A percentile compares a stretch with the other conserved stretches of the same genome.
Conservation (phyloP, 2,888 invertebrate species). For the Poecilus cupreus region DNA sequence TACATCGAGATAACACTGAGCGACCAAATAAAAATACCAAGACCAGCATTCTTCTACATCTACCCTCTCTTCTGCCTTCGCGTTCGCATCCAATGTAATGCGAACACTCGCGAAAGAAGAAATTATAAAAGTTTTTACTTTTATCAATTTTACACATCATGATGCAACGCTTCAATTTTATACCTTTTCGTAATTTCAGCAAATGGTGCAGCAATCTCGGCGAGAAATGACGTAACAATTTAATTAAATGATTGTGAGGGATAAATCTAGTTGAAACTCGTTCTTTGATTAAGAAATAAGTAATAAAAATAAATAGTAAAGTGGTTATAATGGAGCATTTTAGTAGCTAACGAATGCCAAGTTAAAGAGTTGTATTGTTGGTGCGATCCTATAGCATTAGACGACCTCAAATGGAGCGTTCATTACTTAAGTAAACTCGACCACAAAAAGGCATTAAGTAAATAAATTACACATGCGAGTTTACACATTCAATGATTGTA, state of each 20-base stretch:
- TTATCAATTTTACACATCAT: too few species aligned
- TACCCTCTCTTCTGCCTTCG: background rate
- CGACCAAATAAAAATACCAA: conserved; percentile 20
- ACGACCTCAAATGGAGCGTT: conserved; percentile 7
- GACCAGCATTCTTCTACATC: conserved; percentile 1
- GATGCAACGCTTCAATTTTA: background rate
- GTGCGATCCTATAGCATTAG: background rate
- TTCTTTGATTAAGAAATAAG: conserved; percentile 7
- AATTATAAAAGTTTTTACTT: background rate
- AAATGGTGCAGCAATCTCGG: background rate
- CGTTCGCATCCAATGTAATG: background rate
- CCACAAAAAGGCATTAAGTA: conserved; percentile 4
- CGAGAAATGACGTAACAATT: background rate
- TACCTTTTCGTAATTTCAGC: conserved; percentile 5
- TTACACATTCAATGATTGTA: background rate
- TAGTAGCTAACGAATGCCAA: background rate
- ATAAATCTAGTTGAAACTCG: background rate
- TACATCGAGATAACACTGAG: conserved; percentile 56
- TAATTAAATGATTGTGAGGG: background rate
- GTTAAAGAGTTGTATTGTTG: background rate
- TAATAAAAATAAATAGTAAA: background rate
- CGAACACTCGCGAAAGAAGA: background rate
- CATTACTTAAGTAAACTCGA: conserved; percentile 13
- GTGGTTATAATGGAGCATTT: background rate
- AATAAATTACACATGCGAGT: conserved; percentile 5